These are phyloP conservation scores for Nesometra sesokonis DNA, from an alignment of 35 echinoderm and acorn worm genomes.

Conservation along the genomic window DNA sequence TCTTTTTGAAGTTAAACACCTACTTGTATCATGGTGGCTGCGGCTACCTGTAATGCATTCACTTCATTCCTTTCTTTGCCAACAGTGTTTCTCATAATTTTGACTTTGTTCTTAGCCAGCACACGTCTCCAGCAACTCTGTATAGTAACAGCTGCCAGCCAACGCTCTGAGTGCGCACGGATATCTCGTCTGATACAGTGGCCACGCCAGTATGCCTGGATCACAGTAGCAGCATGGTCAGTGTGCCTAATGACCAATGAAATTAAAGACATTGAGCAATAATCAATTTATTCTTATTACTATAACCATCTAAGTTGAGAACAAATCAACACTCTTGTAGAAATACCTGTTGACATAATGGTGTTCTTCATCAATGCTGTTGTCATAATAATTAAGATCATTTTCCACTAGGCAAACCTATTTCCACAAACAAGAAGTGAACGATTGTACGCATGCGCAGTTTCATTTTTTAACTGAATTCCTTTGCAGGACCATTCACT, in stretches of 20 bases:
- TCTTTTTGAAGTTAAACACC: not conserved
- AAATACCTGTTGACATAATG: no score
- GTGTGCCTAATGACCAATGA: not conserved
- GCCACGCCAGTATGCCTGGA: constrained; percentile 78
- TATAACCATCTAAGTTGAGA: no score
- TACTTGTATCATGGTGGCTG: constrained; percentile 29
- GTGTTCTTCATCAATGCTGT: no score
- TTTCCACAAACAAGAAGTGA: no score
- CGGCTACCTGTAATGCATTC: not conserved
- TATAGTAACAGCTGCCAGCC: constrained; percentile 59
- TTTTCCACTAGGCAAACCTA: no score
- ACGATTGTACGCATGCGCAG: no score
- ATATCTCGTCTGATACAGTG: constrained; percentile 53
- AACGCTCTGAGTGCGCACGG: constrained; percentile 28
- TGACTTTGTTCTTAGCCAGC: not conserved
- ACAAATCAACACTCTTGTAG: no score
- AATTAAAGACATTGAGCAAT: not conserved
- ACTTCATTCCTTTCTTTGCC: not conserved
- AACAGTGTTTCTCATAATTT: not conserved
- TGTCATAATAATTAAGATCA: no score
- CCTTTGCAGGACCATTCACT: no score
- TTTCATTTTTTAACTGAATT: no score
- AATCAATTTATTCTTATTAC: no score
- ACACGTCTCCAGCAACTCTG: constrained; percentile 54
- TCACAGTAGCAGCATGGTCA: constrained; percentile 44